Evolutionary conservation across 92 coral and sea anemone species (phyloP), one percentile per base, ranked within the genome.

Genomic region (Siderastrea radians): DNA sequence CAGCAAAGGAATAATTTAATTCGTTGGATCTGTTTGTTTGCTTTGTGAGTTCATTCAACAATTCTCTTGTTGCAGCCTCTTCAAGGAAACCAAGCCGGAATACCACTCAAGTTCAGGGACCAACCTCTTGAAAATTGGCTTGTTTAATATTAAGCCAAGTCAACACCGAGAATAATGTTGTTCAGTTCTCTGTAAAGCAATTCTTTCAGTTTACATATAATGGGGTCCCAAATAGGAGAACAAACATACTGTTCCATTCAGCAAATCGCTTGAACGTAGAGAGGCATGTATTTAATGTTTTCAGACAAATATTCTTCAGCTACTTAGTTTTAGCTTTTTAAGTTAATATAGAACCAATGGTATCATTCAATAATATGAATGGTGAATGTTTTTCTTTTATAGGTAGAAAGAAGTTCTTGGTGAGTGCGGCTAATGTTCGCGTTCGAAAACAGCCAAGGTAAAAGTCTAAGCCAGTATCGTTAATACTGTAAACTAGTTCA

Each of bases 1-100:
- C 62, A 47, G 80, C 63, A 62, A 73, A 74, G 47, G 80, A 14
- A 61, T 60, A 74, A 50, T 74, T 50, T 45, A 59, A 68, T 55
- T 70, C 75, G 15, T 54, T 82, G 12, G 6, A 6, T 69, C 69
- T 54, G 17, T 46, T 48, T 54, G 48, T 82, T 80, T 66, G 74
- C 66, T 80, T 65, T 66, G 50, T 9, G 5, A 6, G 74, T 65
- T 12, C 61, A 80, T 50, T 80, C 74, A 80, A 51, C 84, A 80
- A 50, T 51, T 65, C 3, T 10, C 69, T 7, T 58, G 77, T 58
- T 59, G 38, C 14, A 43, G n/a, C 73, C 17, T 79, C 84, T 51
- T 50, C 59, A 13, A 44, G 49, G 13, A 79, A 79, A 50, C 64
- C 14, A 38, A 80, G 15, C 50, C 26, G 19, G 68, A 64, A 80